Conservation (phyloP, 2,888 invertebrate genomes). For the Branchinecta sandiegonensis region DNA sequence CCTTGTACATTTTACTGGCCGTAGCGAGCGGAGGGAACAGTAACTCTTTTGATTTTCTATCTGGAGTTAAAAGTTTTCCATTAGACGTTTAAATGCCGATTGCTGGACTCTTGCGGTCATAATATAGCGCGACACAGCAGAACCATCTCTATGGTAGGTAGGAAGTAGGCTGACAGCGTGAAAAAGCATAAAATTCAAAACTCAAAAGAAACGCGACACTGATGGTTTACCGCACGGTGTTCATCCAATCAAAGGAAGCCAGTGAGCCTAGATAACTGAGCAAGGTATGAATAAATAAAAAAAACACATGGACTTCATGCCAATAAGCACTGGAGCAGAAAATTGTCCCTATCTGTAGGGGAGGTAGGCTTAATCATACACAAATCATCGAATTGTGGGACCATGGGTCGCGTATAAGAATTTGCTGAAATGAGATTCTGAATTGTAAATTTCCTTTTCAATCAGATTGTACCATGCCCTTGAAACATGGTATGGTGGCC, state of each 20-base stretch:
- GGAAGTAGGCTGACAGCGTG: not conserved
- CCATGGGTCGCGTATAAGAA: too few species aligned
- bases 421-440: too few species aligned
- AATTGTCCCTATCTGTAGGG: too few species aligned
- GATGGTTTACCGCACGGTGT: not conserved
- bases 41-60: not conserved
- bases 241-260: not conserved
- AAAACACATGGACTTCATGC: not conserved
- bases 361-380: too few species aligned
- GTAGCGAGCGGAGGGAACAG: not conserved
- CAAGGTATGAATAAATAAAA: not conserved
- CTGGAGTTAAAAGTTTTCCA: not conserved
- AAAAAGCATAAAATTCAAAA: not conserved
- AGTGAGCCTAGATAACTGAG: not conserved
- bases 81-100: not conserved
- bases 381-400: too few species aligned
- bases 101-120: not conserved
- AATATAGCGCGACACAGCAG: not conserved
- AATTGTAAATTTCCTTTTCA: too few species aligned
- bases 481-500: conserved; percentile 7
- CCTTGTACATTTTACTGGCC: not conserved
- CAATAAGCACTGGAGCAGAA: too few species aligned
- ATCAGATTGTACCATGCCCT: conserved; percentile 7
- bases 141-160: not conserved
- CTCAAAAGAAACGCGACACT: not conserved